phyloP scores from a whole-genome alignment of 30 jellyfish, hydroid and myxozoan genomes.

The Pelagia noctiluca region DNA sequence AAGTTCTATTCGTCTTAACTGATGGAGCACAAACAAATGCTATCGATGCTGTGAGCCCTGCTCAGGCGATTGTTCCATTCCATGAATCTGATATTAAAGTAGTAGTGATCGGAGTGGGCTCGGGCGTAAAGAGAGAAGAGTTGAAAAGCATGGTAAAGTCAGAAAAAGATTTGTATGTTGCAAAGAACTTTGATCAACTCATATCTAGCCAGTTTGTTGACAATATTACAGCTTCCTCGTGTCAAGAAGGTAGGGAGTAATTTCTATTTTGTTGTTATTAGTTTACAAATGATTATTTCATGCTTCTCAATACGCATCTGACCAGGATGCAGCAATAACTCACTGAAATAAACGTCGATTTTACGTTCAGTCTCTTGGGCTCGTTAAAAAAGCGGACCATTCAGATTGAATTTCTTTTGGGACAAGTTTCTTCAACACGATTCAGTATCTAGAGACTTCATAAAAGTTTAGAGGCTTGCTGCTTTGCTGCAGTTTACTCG shows the following conservation, averaged over 20 bases:
- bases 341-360: too few species aligned
- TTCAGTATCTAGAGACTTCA: too few species aligned
- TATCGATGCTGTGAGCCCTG: constrained; percentile 10
- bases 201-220: constrained; percentile 41
- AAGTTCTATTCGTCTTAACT: constrained; percentile 44
- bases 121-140: constrained; percentile 4
- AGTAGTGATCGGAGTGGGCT: constrained; percentile 41
- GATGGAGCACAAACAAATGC: constrained; percentile 54
- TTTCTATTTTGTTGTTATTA: too few species aligned
- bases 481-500: too few species aligned
- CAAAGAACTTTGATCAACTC: constrained; percentile 62
- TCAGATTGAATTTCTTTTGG: too few species aligned
- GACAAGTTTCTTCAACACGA: too few species aligned
- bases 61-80: constrained; percentile 20
- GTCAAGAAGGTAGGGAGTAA: constrained; percentile 49
- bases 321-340: too few species aligned
- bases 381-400: too few species aligned
- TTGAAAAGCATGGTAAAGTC: constrained; percentile 18
- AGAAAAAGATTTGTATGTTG: constrained; percentile 35
- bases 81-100: constrained; percentile 39
- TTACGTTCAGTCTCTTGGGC: too few species aligned
- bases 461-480: too few species aligned
- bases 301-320: too few species aligned
- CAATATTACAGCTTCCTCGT: constrained; percentile 19
- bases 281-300: too few species aligned